Percentiles rank a stretch among this genome's conserved stretches.
Evolutionary conservation across 2,113 vertebrate species (phyloP).

Genomic region (Protomyctophum bolini): DNA sequence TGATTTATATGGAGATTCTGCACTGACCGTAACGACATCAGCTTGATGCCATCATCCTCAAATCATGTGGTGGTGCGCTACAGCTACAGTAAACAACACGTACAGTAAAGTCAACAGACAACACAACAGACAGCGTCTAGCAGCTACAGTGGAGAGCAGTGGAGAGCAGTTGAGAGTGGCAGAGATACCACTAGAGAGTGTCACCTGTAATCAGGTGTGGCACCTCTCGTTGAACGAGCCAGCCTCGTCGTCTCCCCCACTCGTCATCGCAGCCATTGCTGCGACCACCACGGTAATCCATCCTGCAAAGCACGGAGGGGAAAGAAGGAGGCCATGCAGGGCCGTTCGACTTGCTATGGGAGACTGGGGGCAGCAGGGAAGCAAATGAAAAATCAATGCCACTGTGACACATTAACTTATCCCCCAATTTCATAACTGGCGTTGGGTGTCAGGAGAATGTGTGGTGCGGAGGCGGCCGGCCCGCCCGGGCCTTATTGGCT

Average conservation of each 20-base stretch:
- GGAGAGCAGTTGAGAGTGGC: constrained; percentile 27
- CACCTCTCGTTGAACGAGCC: constrained; percentile 60
- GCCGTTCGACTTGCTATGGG: constrained; percentile 41
- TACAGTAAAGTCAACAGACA: too few relatives aligned
- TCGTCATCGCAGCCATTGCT: constrained; percentile 51
- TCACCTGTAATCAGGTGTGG: constrained; percentile 71
- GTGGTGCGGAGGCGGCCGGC: constrained; percentile 52
- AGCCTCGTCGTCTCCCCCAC: constrained; percentile 37
- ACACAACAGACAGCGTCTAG: not conserved
- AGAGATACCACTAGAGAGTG: constrained; percentile 20
- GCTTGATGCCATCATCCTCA: too few relatives aligned
- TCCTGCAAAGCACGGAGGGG: constrained; percentile 66
- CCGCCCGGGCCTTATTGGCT: constrained; percentile 52
- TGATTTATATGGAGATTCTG: too few relatives aligned
- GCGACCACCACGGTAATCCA: constrained; percentile 65
- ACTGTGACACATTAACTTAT: constrained; percentile 80
- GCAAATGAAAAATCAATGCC: constrained; percentile 80
- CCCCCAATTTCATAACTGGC: constrained; percentile 77
- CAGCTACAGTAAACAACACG: too few relatives aligned
- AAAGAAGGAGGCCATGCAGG: constrained; percentile 21
- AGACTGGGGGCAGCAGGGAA: constrained; percentile 56
- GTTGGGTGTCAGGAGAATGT: constrained; percentile 74
- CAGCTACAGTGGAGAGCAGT: too few relatives aligned
- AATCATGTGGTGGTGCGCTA: too few relatives aligned
- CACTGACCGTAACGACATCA: too few relatives aligned